Base-by-base conservation (phyloP, 64 coral and sea anemone genomes). In the Porites lutea region DNA sequence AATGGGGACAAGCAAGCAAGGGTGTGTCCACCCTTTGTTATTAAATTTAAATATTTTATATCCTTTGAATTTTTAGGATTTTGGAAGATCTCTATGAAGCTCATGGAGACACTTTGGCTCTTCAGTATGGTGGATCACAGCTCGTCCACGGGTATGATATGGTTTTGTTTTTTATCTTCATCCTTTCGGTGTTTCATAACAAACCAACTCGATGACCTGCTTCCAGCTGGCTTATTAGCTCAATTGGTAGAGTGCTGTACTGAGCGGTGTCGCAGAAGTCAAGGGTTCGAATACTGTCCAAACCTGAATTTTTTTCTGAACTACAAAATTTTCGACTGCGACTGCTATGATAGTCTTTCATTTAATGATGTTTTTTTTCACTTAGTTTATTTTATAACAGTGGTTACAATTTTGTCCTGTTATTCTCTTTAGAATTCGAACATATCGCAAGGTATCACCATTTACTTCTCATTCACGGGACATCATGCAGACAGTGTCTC, bases 71-170 rank as follows among this genome's bases (percentile, higher is more conserved):
- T 18, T 58, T 50, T 58, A 99, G 97, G 85, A 96, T 99, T 63
- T 87, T 99, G 49, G 97, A 99, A 82, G 97, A 99, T 79, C 94
- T 99, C 6, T 99, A 99, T 79, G 97, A 99, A 47, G 97, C 94
- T 52, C 97, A 99, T 71, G 97, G 97, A 5, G 97, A 99, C 78
- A 99, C 97, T 4, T 74, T 99, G 52, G 97, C 97, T 12, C 13
- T 99, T 5, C 97, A 99, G 63, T 99, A 99, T 86, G 97, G 97
- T 23, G 97, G 97, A 58, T 99, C 97, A 6, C 97, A 99, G 13
- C 94, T 99, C 5, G 97, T 99, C 3, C 97, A 96, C 70, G 87
- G 87, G 95, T 93, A 90, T 48, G 47, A 16, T 52, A 11, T 7
- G 13, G 11, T 3, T 84, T 66, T 18, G 54, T 9, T 1, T 12